Percentiles rank a stretch among this genome's conserved stretches.
Conservation (phyloP, 2,113 vertebrate species). For the Myrmecophaga tridactyla region DNA sequence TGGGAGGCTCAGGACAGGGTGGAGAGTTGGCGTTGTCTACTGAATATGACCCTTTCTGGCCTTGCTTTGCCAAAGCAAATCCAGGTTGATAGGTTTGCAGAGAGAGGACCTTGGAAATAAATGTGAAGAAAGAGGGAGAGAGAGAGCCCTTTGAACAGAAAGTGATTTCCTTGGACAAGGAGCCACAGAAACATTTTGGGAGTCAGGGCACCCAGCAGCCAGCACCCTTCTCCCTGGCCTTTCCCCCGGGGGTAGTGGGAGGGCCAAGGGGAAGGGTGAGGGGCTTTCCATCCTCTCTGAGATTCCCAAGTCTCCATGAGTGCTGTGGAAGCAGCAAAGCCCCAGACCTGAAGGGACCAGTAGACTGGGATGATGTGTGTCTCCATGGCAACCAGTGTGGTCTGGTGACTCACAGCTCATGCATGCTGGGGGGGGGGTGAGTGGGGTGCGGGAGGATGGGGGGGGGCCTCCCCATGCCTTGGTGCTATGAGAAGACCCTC, state of each 20-base stretch:
- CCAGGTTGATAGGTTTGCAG: background rate
- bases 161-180: background rate
- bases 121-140: no score
- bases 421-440: background rate
- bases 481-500: background rate
- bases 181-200: background rate
- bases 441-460: background rate
- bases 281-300: background rate
- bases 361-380: slow-evolving; percentile 38
- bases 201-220: no score
- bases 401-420: slow-evolving; percentile 37
- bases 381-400: slow-evolving; percentile 67
- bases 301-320: background rate
- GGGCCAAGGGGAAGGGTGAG: fast-evolving
- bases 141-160: background rate
- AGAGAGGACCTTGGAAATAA: background rate
- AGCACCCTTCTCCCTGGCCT: background rate
- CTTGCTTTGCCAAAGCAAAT: background rate
- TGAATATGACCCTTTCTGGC: background rate
- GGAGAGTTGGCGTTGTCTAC: background rate
- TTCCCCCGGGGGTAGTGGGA: no score
- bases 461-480: background rate
- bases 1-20: background rate
- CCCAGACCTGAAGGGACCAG: slow-evolving; percentile 31
- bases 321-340: background rate